Base-by-base conservation (phyloP, 1,140 invertebrate species). In the Ips typographus region DNA sequence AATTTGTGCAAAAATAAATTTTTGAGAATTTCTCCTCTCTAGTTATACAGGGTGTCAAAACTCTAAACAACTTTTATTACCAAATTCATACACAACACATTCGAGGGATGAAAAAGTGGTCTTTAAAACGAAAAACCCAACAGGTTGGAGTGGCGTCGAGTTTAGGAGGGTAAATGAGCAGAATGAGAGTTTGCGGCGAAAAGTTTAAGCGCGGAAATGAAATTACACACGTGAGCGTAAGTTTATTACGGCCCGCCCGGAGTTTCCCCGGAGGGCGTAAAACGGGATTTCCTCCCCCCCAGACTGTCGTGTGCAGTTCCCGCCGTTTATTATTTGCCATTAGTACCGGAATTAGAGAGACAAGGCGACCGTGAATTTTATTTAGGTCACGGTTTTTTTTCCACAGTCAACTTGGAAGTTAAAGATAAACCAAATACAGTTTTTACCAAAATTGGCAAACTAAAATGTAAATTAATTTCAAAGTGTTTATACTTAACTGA, bases 201-300 rank as follows among this genome's bases (percentile, higher is more conserved):
- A 68, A 62, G 57, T 68, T 56, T 60, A 60, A 68, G 52, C 67
- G 67, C 57, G 4, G 43, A 68, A 68, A 68, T 59, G 51, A 68
- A 68, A 68, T 68, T 68, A 68, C 58, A 68, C 67, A 68, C 67
- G 67, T 68, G 67, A 68, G 60, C 67, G 67, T 68, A 68, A 68
- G 67, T 68, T 68, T 68, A 68, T 68, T 68, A 68, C 67, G 39
- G 8, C 49, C 44, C 40, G 38, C 47, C 47, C 65, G 65, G 22
- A n/a, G 7, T 60, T 22, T 55, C 42, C 40, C 41, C 40, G 42
- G 67, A 59, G 67, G 40, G 58, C 41, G 55, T 62, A 47, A 22
- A 22, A 22, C 57, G 53, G 37, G 58, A 60, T 42, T 22, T 0
- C 22, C 22, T 22, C 22, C 22, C 22, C 22, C 55, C 44, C 43